Evolutionary conservation across 2,888 invertebrate species (phyloP).

Genomic region (Caenorhabditis angaria): DNA sequence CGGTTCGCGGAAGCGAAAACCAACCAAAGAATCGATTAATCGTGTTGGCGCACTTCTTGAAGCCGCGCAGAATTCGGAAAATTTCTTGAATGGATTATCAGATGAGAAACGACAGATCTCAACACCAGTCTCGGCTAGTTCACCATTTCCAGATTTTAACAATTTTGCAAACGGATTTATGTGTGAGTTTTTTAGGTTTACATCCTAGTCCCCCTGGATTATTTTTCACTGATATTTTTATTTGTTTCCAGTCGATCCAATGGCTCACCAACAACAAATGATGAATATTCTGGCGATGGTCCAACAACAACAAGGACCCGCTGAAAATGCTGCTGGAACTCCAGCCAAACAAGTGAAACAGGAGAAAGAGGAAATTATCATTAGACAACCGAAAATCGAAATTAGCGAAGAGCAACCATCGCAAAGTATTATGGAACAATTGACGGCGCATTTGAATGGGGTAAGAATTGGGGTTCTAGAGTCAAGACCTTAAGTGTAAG

Average conservation of each 20-base stretch:
- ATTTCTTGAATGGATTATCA: background rate
- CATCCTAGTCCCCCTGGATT: background rate
- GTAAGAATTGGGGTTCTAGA: too few relatives aligned
- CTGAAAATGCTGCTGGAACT: slow-evolving; percentile 7
- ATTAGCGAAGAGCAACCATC: slow-evolving; percentile 8
- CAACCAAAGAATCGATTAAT: slow-evolving; percentile 56
- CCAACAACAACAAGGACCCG: slow-evolving; percentile 24
- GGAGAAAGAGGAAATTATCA: slow-evolving; percentile 14
- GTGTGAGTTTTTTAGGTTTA: slow-evolving; percentile 13
- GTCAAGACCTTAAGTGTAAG: too few relatives aligned
- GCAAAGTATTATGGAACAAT: slow-evolving; percentile 39
- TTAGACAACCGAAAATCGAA: background rate
- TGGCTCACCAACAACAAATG: slow-evolving; percentile 35
- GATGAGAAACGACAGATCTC: slow-evolving; percentile 25
- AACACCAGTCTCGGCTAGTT: slow-evolving; percentile 27
- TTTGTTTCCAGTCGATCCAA: slow-evolving; percentile 27
- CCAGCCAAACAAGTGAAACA: slow-evolving; percentile 10
- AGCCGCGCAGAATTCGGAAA: background rate
- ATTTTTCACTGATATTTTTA: background rate
- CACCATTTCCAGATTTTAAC: slow-evolving; percentile 34
- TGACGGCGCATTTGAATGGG: slow-evolving; percentile 36
- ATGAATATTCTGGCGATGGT: slow-evolving; percentile 34
- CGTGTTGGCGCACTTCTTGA: slow-evolving; percentile 14
- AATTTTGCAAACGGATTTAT: slow-evolving; percentile 31
- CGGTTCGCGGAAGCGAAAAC: slow-evolving; percentile 64